Evolutionary conservation across 1,140 invertebrate genomes (phyloP), one percentile per base, ranked within the genome.

Genomic region (Diploscapter pachys): DNA sequence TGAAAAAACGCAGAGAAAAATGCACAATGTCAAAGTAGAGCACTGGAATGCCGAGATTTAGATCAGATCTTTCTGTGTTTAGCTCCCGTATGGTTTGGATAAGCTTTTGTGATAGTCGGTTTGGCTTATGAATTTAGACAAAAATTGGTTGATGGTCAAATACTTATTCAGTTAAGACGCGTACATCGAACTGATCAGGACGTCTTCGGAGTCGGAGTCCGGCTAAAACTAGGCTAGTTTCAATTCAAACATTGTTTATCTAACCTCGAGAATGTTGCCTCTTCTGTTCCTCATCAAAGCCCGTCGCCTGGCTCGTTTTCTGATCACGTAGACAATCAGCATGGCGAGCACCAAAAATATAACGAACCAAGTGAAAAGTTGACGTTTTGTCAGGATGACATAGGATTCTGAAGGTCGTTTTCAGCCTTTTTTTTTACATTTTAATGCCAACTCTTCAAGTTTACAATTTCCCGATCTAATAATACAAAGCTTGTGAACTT

Each of bases 171-270:
- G 66, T 68, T 65, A 50, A 50, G 6, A 65, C 9, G 63, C 8
- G 62, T 78, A 78, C 77, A 78, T 78, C 4, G 77, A 78, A 67
- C 73, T 77, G 73, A 78, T 77, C 3, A 78, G 59, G 67, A 78
- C 66, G 63, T 78, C 77, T 49, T 78, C 77, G 66, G 75, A 72
- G 62, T 78, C 77, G 13, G 74, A 75, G 54, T 75, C 74, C 55
- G 63, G 59, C 31, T 31, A 31, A 31, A 31, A 51, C 54, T 48
- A 49, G 50, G 6, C 9, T 11, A 54, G 52, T 50, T 54, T 49
- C 11, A 53, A 54, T 74, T 74, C 75, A 48, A 57, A 63, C 48
- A 77, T n/a, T 73, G 54, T 52, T 75, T 2, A 3, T 70, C 72
- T 50, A 56, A 76, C 31, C 31, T 31, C 31, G 31, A 73, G 72